Conservation (phyloP, 1,140 invertebrate genomes). For the Teleopsis dalmanni region DNA sequence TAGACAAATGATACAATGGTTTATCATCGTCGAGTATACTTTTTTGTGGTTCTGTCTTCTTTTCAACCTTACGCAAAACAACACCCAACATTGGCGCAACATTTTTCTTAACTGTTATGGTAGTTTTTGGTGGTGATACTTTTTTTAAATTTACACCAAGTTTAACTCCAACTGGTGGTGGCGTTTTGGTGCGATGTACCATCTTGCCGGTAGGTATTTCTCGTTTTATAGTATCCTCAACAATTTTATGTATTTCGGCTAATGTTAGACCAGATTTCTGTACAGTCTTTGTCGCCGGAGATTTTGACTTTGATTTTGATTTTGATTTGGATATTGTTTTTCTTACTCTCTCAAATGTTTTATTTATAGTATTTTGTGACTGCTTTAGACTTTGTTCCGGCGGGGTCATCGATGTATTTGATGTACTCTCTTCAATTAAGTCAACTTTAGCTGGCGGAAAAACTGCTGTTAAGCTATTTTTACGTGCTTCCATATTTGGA, state of each 20-base stretch:
- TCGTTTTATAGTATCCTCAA: conserved; percentile 14
- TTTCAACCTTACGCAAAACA: conserved; percentile 37
- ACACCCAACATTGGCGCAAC: conserved; percentile 38
- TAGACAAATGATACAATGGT: conserved; percentile 37
- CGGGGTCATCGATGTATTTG: conserved; percentile 24
- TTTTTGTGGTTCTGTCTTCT: conserved; percentile 31
- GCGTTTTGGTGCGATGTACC: conserved; percentile 38
- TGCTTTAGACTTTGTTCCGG: not conserved
- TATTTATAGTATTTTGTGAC: no score
- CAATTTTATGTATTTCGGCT: conserved; percentile 5
- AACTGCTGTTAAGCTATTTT: conserved; percentile 27
- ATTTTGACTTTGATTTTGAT: no score
- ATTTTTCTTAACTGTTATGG: conserved; percentile 34
- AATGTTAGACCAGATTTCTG: not conserved
- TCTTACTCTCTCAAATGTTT: no score
- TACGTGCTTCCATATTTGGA: conserved; percentile 26
- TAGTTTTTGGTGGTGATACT: conserved; percentile 30
- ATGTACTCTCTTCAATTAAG: conserved; percentile 26
- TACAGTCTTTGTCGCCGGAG: no score
- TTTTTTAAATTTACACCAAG: conserved; percentile 33
- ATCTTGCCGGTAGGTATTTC: conserved; percentile 36
- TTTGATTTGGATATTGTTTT: no score
- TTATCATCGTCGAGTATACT: conserved; percentile 41
- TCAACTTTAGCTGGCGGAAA: conserved; percentile 37
- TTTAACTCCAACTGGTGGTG: conserved; percentile 35